Evolutionary conservation across 1,140 invertebrate species (phyloP), one percentile per base, ranked within the genome.

Genomic region (Tetragonula clypearis): DNA sequence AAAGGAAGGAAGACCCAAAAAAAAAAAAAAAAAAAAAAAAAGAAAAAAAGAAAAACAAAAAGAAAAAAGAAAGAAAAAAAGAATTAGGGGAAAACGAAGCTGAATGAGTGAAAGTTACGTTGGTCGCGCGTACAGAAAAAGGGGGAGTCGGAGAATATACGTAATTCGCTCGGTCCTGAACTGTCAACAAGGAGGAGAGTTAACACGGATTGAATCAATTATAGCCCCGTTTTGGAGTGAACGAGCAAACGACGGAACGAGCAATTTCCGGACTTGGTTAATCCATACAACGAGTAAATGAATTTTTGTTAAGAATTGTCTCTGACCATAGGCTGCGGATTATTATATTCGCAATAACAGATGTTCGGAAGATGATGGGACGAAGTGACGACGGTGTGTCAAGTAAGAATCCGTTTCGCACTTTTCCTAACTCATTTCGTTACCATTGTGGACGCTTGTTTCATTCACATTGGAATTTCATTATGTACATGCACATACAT

Each of bases 121-220:
- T 49, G 17, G 68, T 9, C 2, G n/a, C n/a, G 56, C 19, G 56
- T n/a, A 49, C 41, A 30, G 62, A 62, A 86, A 86, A 53, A 68
- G 84, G 49, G 79, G 58, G 66, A 82, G 75, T 21, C 21, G 21
- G 30, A 60, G 35, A 87, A 65, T 71, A 69, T 41, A 76, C 19
- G 85, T 49, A 71, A 90, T 88, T 88, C 73, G 71, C 79, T 86
- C 68, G 87, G 85, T 84, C 62, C 84, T 71, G 82, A 86, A 88
- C 81, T 86, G 84, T 82, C 84, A 85, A 79, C 88, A 83, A 90
- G 86, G 79, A 35, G 88, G 74, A 79, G 81, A 90, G 89, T 90
- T 83, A 90, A 90, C 89, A 87, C 84, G 89, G 86, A 88, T 88
- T 88, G 72, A 90, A 90, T 76, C 88, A 91, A 91, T 91, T 90